Evolutionary conservation across 2,113 vertebrate species (phyloP), one percentile per base, ranked within the genome.

Genomic region (Cololabis saira): DNA sequence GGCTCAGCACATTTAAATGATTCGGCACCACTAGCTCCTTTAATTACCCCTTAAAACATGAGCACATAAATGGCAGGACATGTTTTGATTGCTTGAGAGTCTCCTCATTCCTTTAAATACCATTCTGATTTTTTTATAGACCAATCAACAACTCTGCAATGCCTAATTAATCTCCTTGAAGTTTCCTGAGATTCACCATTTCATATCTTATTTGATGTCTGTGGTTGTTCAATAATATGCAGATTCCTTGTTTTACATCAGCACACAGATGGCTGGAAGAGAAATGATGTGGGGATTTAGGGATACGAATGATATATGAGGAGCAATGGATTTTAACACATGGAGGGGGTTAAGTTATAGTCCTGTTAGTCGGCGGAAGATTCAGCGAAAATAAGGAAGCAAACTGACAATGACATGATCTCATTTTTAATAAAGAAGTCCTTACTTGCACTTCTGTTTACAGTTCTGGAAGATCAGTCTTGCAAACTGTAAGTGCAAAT

Each of bases 21-120:
- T 78, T 82, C 77, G 85, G 71, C 81, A 63, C 48, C 67, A 45
- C 37, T 55, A 22, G 33, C 67, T 71, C 60, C 67, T 87, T 83
- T 88, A 75, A 87, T 90, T 85, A 84, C 83, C 72, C 77, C 78
- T 66, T 81, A 75, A 90, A 80, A 85, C 71, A 82, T 72, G 49
- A 83, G 74, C 76, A 78, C 71, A 84, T 77, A 82, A 87, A 87
- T 76, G 84, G 71, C 65, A 66, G 74, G 72, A 76, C 80, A 71
- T 56, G 74, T 70, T 87, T 88, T 90, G 84, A 90, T 88, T 88
- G 78, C 86, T 70, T 2, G 60, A 77, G 60, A 77, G 81, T 66
- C 59, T 76, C 71, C 61, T 59, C 59, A 64, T 78, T 81, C 61
- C 71, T 37, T 76, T 72, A 67, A 82, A 86, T 77, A 78, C 54